phyloP scores from a whole-genome alignment of 2,113 vertebrate species.

The Archocentrus centrarchus region DNA sequence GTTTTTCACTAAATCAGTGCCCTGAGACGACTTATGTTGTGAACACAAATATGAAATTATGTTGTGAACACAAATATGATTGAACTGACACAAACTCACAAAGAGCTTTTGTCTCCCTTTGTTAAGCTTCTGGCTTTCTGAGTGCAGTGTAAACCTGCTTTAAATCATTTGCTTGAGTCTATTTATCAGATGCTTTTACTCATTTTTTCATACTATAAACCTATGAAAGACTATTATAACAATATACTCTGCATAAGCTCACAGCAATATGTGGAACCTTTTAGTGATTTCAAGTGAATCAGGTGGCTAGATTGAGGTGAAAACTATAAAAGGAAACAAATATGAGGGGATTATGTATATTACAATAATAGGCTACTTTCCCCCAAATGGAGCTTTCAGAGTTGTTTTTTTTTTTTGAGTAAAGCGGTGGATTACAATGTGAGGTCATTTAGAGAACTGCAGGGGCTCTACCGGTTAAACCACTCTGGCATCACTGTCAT shows the following conservation, averaged over 20 bases:
- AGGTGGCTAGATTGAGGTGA: background rate
- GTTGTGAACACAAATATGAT: no score
- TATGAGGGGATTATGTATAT: conserved; percentile 29
- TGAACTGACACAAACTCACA: no score
- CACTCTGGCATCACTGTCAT: conserved; percentile 39
- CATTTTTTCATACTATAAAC: background rate
- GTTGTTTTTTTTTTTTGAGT: background rate
- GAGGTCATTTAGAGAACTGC: conserved; percentile 28
- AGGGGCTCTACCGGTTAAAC: conserved; percentile 49
- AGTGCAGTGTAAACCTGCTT: background rate
- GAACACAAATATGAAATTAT: no score
- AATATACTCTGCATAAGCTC: background rate
- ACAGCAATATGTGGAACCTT: background rate
- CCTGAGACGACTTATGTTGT: no score
- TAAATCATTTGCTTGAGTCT: background rate
- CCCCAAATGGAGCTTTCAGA: background rate
- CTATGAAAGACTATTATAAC: background rate
- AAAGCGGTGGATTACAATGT: conserved; percentile 16
- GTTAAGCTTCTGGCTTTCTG: no score
- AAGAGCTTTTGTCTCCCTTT: no score
- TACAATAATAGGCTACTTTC: conserved; percentile 4
- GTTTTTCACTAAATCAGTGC: no score
- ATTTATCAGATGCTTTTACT: background rate
- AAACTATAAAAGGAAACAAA: conserved; percentile 21
- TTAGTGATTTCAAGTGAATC: background rate